These are phyloP conservation scores for Antechinus flavipes DNA, from an alignment of 2,113 vertebrate genomes.

Conservation along the genomic window DNA sequence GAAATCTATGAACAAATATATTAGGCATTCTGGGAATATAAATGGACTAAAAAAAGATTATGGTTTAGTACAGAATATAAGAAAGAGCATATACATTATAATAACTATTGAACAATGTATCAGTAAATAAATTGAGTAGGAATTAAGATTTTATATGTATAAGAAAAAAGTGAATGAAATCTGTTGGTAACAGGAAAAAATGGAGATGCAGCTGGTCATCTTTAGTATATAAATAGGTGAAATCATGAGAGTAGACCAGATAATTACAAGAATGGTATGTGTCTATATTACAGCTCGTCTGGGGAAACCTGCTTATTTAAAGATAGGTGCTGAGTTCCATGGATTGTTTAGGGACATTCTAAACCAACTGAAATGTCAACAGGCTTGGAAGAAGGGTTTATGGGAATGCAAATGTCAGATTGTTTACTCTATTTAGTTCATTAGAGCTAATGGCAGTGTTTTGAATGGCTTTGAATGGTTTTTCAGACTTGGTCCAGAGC, in stretches of 20 bases:
- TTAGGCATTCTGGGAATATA: neutral
- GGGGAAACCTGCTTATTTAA: neutral
- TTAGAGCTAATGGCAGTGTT: neutral
- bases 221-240: neutral
- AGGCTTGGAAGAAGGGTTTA: neutral
- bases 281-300: neutral
- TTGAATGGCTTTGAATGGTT: neutral
- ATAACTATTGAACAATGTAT: neutral
- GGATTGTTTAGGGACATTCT: neutral
- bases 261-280: neutral
- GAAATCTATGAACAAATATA: neutral
- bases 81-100: neutral
- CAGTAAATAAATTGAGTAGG: neutral
- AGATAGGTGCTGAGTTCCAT: constrained; percentile 1
- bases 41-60: neutral
- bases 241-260: neutral
- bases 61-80: neutral
- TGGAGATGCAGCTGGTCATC: neutral
- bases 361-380: neutral
- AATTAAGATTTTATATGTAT: neutral
- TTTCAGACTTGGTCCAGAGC: neutral
- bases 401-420: neutral
- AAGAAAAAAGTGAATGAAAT: neutral
- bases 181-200: neutral
- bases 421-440: neutral